Evolutionary conservation across 1,140 invertebrate species (phyloP).

Genomic region (Scaptodrosophila lebanonensis): DNA sequence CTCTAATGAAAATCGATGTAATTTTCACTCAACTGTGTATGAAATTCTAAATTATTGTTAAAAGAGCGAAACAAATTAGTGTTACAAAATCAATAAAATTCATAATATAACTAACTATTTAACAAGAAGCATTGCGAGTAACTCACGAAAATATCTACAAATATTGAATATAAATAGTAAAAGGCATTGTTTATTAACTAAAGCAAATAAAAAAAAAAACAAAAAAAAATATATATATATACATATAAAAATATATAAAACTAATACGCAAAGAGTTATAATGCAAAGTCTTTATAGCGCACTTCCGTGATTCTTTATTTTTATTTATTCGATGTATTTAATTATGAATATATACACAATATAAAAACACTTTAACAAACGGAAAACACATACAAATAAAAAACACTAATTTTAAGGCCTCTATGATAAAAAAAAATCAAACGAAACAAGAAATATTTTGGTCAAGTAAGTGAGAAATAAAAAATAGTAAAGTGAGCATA

Average conservation of each 20-base stretch:
- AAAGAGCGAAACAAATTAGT: constrained; percentile 20
- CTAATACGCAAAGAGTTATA: constrained; percentile 26
- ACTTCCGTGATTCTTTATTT: constrained; percentile 52
- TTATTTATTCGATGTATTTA: constrained; percentile 47
- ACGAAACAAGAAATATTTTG: constrained; percentile 22
- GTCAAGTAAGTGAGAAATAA: no score
- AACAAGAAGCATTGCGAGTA: no score
- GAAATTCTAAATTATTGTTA: constrained; percentile 72
- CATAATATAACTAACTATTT: no score
- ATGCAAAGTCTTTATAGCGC: constrained; percentile 44
- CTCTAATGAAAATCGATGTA: constrained; percentile 25
- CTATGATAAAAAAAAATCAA: constrained; percentile 38
- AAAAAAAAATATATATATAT: constrained; percentile 14
- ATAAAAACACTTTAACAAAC: constrained; percentile 33
- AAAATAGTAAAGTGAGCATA: constrained; percentile 30
- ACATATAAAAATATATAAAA: constrained; percentile 11
- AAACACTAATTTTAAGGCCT: constrained; percentile 40
- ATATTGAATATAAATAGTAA: no score
- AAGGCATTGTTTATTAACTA: no score
- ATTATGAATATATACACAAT: constrained; percentile 34
- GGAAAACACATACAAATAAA: neutral
- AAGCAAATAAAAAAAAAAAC: constrained; percentile 7
- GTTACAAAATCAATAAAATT: neutral
- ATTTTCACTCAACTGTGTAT: constrained; percentile 52
- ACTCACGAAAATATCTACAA: no score